phyloP scores from a whole-genome alignment of 2,113 vertebrate species.

The Vidua chalybeata region DNA sequence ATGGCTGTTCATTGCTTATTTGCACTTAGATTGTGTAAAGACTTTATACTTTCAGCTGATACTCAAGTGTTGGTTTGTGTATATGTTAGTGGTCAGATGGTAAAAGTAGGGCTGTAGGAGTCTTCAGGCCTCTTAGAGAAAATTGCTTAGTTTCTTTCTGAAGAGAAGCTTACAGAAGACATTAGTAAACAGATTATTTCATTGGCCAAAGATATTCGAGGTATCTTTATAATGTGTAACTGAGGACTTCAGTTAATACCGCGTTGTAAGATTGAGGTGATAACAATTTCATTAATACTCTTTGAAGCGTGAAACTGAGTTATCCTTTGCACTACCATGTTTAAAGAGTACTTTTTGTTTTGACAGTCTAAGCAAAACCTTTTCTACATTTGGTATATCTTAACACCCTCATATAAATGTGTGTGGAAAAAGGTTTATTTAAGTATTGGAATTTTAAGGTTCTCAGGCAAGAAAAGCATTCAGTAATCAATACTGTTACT shows the following conservation, averaged over 20 bases:
- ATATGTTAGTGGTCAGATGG: not conserved
- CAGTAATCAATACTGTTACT: not conserved
- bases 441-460: not conserved
- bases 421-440: not conserved
- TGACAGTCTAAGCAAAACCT: not conserved
- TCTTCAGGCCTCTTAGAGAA: not conserved
- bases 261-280: not conserved
- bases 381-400: not conserved
- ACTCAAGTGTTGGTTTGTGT: not conserved
- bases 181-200: not conserved
- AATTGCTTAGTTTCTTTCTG: not conserved
- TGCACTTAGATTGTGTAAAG: not conserved
- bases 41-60: not conserved
- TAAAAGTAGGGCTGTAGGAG: not conserved
- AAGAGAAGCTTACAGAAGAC: not conserved
- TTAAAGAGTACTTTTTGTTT: not conserved
- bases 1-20: not conserved
- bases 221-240: not conserved
- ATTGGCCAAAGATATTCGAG: not conserved
- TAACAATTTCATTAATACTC: not conserved
- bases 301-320: not conserved
- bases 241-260: not conserved
- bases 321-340: not conserved
- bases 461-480: not conserved
- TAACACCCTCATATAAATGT: not conserved